Conservation (phyloP, 2,888 invertebrate species). For the Chrysodeixis includens region DNA sequence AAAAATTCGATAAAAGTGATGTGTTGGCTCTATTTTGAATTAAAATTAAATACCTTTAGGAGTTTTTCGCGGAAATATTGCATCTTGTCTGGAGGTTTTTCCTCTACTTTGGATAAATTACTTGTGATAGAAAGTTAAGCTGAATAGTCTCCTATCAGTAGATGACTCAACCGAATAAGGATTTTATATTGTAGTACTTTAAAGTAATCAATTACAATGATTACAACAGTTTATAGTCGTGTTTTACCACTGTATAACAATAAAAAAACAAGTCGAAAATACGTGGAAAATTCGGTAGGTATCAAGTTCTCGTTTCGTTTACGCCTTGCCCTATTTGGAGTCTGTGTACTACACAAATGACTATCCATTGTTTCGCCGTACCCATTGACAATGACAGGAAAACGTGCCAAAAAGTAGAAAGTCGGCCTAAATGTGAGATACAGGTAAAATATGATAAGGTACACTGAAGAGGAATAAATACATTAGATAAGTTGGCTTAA, state of each 20-base stretch:
- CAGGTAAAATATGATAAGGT: constrained; percentile 14
- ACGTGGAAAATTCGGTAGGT: neutral
- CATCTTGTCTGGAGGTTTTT: neutral
- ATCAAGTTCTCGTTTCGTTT: constrained; percentile 16
- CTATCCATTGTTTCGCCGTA: constrained; percentile 43
- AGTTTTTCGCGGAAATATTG: neutral
- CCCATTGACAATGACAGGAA: constrained; percentile 49
- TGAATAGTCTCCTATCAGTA: neutral
- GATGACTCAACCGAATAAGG: neutral
- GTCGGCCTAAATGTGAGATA: constrained; percentile 21
- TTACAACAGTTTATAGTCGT: neutral
- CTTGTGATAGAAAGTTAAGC: neutral
- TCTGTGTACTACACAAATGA: constrained; percentile 20
- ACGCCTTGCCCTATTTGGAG: constrained; percentile 29
- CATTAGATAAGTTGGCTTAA: constrained; percentile 5
- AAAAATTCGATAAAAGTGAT: constrained; percentile 23
- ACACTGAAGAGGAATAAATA: constrained; percentile 1
- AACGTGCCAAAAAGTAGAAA: constrained; percentile 48
- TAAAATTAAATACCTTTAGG: neutral
- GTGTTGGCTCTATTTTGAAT: neutral
- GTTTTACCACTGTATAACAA: neutral
- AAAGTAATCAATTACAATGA: neutral
- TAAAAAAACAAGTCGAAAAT: neutral
- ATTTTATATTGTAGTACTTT: neutral
- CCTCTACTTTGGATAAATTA: neutral